Evolutionary conservation across 1,140 invertebrate species (phyloP), one percentile per base, ranked within the genome.

Genomic region (Acromyrmex charruanus): DNA sequence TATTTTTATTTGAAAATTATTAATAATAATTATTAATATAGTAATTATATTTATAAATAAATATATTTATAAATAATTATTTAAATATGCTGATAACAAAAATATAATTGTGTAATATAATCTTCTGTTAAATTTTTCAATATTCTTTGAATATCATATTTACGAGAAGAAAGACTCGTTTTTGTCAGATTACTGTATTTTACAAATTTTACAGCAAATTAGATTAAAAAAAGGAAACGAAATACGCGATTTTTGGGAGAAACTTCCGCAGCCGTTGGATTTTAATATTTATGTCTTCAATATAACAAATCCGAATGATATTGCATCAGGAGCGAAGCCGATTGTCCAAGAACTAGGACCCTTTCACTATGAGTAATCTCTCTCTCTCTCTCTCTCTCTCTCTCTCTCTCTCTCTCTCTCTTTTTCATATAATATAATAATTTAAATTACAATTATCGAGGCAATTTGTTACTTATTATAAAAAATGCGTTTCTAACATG

Each of bases 241-340:
- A 63, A 95, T 97, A 49, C 96, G 97, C 49, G 95, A 96, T 16
- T 95, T 97, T 88, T 98, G 97, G 97, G 94, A 95, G 44, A 96
- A 96, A 87, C 95, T 97, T n/a, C 97, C 97, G 0, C 97, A 98
- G 90, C 95, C 97, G 0, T 91, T 98, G 18, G 96, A 97, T 89
- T 97, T 98, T 91, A 97, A 97, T 93, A 96, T 98, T 74, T 98
- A 97, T 89, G 92, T 99, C 31, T 99, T 98, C 93, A 98, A 99
- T 92, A 96, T 98, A 4, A 97, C 97, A 2, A 99, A 99, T 96
- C 96, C 96, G 0, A 95, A 96, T 0, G 98, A 97, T 66, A 96
- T 99, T 2, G 93, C 96, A 85, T 95, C 96, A 39, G 98, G 98
- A 4, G 96, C 92, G 0, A 97, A 97, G 61, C 97, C 97, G 0